Percentiles rank a stretch among this genome's conserved stretches.
phyloP scores from a whole-genome alignment of 2,888 invertebrate genomes.

The Nowickia ferox region DNA sequence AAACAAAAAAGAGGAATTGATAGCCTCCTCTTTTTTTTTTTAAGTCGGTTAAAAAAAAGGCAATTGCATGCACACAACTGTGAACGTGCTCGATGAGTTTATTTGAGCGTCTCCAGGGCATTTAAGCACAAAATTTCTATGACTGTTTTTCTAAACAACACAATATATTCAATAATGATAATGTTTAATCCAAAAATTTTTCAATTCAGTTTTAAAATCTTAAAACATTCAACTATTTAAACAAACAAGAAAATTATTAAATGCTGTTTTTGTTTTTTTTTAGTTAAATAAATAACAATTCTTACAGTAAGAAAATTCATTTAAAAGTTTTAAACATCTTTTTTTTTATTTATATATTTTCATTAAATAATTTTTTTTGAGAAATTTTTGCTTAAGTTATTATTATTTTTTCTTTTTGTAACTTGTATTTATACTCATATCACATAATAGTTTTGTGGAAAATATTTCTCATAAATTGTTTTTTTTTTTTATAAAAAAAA shows the following conservation, averaged over 20 bases:
- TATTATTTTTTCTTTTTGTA: background rate
- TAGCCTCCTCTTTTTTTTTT: too few relatives aligned
- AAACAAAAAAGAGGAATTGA: too few relatives aligned
- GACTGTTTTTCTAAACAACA: too few relatives aligned
- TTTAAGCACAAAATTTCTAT: too few relatives aligned
- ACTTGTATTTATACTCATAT: constrained; percentile 25
- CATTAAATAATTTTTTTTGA: constrained; percentile 19
- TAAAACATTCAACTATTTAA: background rate
- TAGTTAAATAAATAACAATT: constrained; percentile 23
- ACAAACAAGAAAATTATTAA: constrained; percentile 7
- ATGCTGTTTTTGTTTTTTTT: background rate
- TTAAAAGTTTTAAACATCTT: constrained; percentile 40
- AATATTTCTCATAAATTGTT: constrained; percentile 53
- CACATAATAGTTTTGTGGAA: constrained; percentile 45
- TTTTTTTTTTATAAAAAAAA: constrained; percentile 17
- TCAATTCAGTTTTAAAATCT: background rate
- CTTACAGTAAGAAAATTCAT: constrained; percentile 43
- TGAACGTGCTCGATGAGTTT: too few relatives aligned
- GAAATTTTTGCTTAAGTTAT: constrained; percentile 18
- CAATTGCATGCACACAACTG: too few relatives aligned
- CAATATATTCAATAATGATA: too few relatives aligned
- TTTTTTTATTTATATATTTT: constrained; percentile 19
- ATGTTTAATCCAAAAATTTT: too few relatives aligned
- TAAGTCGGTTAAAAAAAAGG: too few relatives aligned
- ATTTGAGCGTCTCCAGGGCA: too few relatives aligned